Evolutionary conservation across 2,113 vertebrate genomes (phyloP), one percentile per base, ranked within the genome.

Genomic region (Ceuthmochares aereus): DNA sequence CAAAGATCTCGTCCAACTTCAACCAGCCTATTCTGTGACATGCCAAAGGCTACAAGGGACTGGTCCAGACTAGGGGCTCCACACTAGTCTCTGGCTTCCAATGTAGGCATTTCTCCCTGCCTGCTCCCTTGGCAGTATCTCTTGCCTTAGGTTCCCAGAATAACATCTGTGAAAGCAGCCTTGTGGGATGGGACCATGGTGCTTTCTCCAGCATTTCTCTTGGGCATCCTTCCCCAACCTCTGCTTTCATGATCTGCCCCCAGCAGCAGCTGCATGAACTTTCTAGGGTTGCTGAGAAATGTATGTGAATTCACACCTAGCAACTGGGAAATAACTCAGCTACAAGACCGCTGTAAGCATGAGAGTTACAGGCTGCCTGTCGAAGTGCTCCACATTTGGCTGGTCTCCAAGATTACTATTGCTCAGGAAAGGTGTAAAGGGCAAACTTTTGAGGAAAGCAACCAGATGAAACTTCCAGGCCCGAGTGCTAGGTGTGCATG

Each of bases 31-130:
- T 67, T 52, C 68, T 58, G 18, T 77, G 68, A 37, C 12, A 40
- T 15, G 21, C 12, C 5, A 16, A 80, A 47, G 16, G 18, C 29
- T 54, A n/a, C 17, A 40, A 9, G 5, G 8, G 4, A 2, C 10
- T 4, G 3, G 15, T 25, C 45, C 21, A 74, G 45, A 54, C 25
- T 4, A 70, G 21, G 25, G 14, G n/a, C 32, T 55, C 40, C 43
- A 40, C 16, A 45, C 5, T 21, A 0, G 0, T 54, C 8, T 60
- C 45, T 0, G 1, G 29, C 14, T 85, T 69, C 88, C 4, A 5
- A 0, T 10, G 4, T 30, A 18, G 22, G 4, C 9, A 23, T 40
- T 79, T 91, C 4, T 66, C 19, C 29, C 43, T 66, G 10, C 7
- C 32, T 76, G 8, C 7, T 68, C 11, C 16, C 27, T 66, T 72